Conservation (phyloP, 2,797 vertebrate genomes). For the Chloroceryle amazona region DNA sequence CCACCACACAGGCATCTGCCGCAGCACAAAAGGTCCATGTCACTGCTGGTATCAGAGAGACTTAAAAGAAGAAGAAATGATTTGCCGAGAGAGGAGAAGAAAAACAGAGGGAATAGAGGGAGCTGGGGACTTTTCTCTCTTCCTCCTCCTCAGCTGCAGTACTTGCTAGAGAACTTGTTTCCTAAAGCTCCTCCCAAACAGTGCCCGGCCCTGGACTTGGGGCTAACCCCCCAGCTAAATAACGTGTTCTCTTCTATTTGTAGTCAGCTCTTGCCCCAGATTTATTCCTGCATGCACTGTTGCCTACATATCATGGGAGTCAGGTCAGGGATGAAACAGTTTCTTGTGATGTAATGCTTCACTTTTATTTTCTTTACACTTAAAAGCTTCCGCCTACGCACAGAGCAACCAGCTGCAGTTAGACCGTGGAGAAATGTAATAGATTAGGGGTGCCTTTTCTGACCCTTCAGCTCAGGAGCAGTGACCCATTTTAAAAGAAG, state of each 20-base stretch:
- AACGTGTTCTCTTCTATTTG: background rate
- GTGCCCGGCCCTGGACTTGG: background rate
- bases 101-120: background rate
- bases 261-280: background rate
- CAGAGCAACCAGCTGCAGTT: background rate
- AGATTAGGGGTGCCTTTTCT: background rate
- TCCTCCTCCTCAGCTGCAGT: background rate
- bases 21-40: background rate
- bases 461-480: background rate
- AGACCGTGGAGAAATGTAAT: background rate
- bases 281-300: background rate
- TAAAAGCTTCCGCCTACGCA: background rate
- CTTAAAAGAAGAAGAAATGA: background rate
- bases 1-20: rapidly evolving
- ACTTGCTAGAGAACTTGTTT: background rate
- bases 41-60: background rate
- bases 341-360: background rate
- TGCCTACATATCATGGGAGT: background rate
- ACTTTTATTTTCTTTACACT: background rate
- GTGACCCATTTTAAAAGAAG: background rate
- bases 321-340: background rate
- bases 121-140: background rate
- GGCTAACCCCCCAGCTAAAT: background rate
- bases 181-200: background rate
- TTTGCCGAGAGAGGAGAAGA: background rate